Conservation (phyloP, 2,797 vertebrate species). For the Petrocephalus sullivani region DNA sequence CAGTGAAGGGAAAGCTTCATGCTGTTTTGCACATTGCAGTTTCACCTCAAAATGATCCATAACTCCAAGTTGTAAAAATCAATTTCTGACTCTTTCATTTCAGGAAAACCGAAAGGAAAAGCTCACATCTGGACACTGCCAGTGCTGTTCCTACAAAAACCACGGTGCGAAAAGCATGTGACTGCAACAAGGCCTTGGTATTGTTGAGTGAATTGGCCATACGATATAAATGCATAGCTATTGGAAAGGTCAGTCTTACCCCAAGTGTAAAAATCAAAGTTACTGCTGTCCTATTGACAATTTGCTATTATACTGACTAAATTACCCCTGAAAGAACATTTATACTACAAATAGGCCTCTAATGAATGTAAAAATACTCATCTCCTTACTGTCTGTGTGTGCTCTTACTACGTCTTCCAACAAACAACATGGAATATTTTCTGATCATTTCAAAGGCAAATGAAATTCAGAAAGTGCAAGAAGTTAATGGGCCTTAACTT, state of each 20-base stretch:
- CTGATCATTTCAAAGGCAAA: slow-evolving; percentile 39
- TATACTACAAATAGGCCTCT: background rate
- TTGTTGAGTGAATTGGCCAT: background rate
- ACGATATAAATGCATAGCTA: background rate
- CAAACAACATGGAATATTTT: background rate
- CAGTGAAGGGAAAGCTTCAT: background rate
- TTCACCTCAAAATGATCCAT: background rate
- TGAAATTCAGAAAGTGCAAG: slow-evolving; percentile 9
- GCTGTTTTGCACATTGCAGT: background rate
- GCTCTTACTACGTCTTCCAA: background rate
- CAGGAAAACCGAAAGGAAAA: background rate
- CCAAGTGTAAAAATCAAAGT: background rate
- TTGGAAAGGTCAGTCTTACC: background rate
- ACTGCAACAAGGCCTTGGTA: background rate
- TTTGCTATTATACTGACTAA: background rate
- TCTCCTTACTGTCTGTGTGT: background rate
- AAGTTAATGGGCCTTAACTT: background rate
- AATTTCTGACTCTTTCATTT: background rate
- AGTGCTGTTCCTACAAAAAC: background rate
- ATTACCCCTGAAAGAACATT: background rate
- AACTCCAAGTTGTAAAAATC: background rate
- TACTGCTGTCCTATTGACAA: background rate
- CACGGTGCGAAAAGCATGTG: background rate
- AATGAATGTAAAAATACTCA: background rate
- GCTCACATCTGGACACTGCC: background rate